These are phyloP conservation scores for Lasioglossum zephyrum DNA, from an alignment of 2,888 invertebrate genomes.

Conservation along the genomic window DNA sequence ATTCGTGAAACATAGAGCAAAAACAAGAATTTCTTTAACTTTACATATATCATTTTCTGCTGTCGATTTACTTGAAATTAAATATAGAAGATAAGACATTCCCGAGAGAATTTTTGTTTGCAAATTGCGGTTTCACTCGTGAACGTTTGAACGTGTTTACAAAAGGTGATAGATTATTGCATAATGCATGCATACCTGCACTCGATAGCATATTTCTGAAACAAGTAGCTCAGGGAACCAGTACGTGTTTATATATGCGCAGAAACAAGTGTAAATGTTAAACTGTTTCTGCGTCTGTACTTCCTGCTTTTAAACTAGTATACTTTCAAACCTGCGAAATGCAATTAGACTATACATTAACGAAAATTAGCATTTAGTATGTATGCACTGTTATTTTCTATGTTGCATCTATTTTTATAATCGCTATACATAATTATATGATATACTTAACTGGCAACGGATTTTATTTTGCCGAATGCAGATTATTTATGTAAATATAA, in stretches of 20 bases:
- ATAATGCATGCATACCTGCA: conserved; percentile 27
- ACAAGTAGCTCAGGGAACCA: conserved; percentile 22
- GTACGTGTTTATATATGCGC: conserved; percentile 19
- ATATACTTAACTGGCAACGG: neutral
- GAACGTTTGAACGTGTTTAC: conserved; percentile 3
- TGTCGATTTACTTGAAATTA: neutral
- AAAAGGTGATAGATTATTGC: conserved; percentile 27
- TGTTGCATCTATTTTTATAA: neutral
- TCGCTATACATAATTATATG: neutral
- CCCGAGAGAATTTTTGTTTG: neutral
- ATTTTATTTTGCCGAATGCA: neutral
- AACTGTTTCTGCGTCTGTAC: conserved; percentile 21
- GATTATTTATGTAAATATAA: neutral
- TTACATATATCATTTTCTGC: neutral
- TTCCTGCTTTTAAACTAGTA: conserved; percentile 34
- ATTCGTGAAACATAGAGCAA: neutral
- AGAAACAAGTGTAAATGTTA: conserved; percentile 2
- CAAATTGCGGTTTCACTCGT: conserved; percentile 9
- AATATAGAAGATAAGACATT: neutral
- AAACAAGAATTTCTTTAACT: neutral
- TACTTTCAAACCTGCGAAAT: conserved; percentile 15
- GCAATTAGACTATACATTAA: neutral
- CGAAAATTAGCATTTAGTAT: neutral
- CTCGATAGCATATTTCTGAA: conserved; percentile 15
- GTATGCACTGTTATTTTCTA: neutral